A percentile compares a stretch with the other conserved stretches of the same genome.
Evolutionary conservation across 2,113 vertebrate genomes (phyloP).

Genomic region (Clarias batrachus): DNA sequence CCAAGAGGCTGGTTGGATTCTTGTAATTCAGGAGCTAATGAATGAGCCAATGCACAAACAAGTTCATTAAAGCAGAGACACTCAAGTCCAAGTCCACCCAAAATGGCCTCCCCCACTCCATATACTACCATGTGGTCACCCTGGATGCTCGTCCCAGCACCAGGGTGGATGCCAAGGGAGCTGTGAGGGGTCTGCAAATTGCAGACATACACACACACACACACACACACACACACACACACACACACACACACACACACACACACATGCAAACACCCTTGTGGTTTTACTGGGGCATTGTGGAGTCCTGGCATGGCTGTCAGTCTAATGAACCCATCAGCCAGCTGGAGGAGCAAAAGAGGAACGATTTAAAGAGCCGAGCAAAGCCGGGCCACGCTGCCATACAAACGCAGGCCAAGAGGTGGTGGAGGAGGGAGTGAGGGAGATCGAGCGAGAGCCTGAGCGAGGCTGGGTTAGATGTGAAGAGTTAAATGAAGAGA

Average conservation of each 20-base stretch:
- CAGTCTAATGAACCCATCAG: conserved; percentile 77
- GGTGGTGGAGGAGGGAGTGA: conserved; percentile 30
- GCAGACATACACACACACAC: conserved; percentile 61
- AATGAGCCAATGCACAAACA: conserved; percentile 48
- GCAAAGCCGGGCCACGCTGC: conserved; percentile 20
- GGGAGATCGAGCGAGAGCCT: neutral
- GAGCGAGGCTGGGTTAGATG: conserved; percentile 25
- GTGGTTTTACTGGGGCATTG: conserved; percentile 58
- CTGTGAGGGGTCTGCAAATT: conserved; percentile 60
- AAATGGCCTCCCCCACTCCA: conserved; percentile 40
- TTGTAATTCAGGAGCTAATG: conserved; percentile 48
- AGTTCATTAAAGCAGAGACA: conserved; percentile 51
- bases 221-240: conserved; percentile 54
- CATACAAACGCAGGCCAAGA: conserved; percentile 43
- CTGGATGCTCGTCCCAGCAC: conserved; percentile 23
- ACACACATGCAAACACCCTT: conserved; percentile 61
- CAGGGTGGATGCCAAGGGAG: conserved; percentile 45
- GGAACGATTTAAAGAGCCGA: conserved; percentile 50
- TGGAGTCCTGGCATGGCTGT: conserved; percentile 70
- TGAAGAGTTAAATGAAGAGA: conserved; percentile 33
- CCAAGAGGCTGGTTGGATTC: conserved; percentile 41
- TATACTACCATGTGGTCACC: conserved; percentile 49
- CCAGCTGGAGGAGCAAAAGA: conserved; percentile 73
- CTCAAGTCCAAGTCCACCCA: conserved; percentile 43
- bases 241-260: conserved; percentile 61